These are phyloP conservation scores for Pelobates fuscus DNA, from an alignment of 2,113 vertebrate species.

Conservation along the genomic window DNA sequence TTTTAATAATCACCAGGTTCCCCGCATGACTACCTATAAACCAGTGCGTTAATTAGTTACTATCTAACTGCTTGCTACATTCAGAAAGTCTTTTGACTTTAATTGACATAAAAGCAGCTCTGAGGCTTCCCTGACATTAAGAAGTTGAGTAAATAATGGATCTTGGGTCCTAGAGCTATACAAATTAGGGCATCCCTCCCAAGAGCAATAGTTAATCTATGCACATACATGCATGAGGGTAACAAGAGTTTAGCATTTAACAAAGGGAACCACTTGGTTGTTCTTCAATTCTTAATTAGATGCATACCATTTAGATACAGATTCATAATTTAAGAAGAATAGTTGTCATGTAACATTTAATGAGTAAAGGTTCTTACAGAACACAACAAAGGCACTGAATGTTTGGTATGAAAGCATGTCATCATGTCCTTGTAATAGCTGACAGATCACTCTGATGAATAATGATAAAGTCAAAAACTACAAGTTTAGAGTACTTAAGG, in stretches of 20 bases:
- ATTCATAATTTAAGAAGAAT: conserved; percentile 37
- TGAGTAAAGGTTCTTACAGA: conserved; percentile 38
- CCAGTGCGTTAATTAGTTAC: neutral
- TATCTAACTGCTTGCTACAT: neutral
- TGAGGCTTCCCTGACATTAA: conserved; percentile 20
- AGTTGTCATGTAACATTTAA: conserved; percentile 39
- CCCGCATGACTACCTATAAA: neutral
- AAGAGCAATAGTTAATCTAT: conserved; percentile 6
- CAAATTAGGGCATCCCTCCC: conserved; percentile 14
- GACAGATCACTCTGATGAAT: conserved; percentile 36
- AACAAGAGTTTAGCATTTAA: conserved; percentile 35
- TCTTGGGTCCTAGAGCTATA: neutral
- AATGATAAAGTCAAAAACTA: conserved; percentile 24
- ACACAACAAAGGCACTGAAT: conserved; percentile 37
- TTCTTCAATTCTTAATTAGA: conserved; percentile 28
- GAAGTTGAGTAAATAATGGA: conserved; percentile 7
- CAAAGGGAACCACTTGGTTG: conserved; percentile 15
- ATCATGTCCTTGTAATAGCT: conserved; percentile 34
- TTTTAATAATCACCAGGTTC: neutral
- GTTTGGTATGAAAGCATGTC: conserved; percentile 39
- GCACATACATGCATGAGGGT: neutral
- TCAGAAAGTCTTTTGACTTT: neutral
- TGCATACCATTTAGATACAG: conserved; percentile 29
- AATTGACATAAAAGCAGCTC: conserved; percentile 18
- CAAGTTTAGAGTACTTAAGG: conserved; percentile 23